These are phyloP conservation scores for Actenoides hombroni DNA, from an alignment of 2,113 vertebrate genomes.

Conservation along the genomic window DNA sequence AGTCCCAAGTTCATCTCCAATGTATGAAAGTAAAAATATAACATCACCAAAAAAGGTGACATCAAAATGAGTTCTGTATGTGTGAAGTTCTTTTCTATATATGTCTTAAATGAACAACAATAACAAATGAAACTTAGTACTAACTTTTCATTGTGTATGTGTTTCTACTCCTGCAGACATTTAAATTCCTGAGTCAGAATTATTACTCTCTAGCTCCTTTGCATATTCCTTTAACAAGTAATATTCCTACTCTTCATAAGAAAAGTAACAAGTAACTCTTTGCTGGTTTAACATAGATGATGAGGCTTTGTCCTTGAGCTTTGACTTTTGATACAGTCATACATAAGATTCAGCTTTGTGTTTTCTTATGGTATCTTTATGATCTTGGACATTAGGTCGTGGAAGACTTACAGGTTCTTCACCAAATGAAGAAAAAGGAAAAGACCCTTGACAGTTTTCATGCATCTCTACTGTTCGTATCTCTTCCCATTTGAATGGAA, in stretches of 20 bases:
- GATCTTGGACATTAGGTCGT: background rate
- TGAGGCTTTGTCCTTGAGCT: background rate
- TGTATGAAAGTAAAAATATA: background rate
- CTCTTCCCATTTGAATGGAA: background rate
- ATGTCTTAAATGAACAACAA: background rate
- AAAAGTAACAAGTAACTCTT: background rate
- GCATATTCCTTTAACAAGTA: background rate
- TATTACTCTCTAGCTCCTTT: background rate
- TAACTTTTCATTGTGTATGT: background rate
- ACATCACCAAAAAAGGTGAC: background rate
- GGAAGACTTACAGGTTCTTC: background rate
- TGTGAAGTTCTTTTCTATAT: background rate
- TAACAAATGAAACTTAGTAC: background rate
- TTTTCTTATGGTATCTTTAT: background rate
- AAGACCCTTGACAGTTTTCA: background rate
- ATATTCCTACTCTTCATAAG: background rate
- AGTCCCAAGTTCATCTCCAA: background rate
- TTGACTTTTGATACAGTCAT: background rate
- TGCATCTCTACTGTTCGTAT: background rate
- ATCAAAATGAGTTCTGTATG: background rate
- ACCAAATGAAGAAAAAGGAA: background rate
- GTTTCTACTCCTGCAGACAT: background rate
- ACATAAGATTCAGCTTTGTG: background rate
- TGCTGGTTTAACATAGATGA: background rate
- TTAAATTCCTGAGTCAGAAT: background rate